Conservation (phyloP, 2,888 invertebrate species). For the Zhuqinia jingwanae region DNA sequence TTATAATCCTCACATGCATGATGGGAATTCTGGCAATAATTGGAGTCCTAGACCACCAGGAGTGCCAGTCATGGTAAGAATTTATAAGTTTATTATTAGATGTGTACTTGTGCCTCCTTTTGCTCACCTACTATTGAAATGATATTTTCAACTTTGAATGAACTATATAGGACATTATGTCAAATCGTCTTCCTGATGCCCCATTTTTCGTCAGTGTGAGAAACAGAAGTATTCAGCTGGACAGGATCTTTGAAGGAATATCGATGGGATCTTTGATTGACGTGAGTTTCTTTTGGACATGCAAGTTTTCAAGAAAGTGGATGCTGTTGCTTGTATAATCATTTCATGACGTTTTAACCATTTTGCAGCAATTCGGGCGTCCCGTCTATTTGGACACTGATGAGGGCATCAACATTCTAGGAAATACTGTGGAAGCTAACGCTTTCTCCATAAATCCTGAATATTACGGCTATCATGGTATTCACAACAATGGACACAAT, state of each 20-base stretch:
- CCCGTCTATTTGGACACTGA: constrained; percentile 81
- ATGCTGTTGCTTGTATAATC: neutral
- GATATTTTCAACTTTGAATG: neutral
- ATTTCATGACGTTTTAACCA: neutral
- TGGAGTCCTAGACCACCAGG: constrained; percentile 69
- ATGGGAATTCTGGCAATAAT: constrained; percentile 70
- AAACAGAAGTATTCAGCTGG: constrained; percentile 64
- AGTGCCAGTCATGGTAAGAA: constrained; percentile 58
- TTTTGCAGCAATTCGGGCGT: constrained; percentile 52
- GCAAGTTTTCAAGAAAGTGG: too few relatives aligned
- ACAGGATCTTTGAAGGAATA: constrained; percentile 67
- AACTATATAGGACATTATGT: constrained; percentile 67
- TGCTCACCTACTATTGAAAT: too few relatives aligned
- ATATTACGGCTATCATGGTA: constrained; percentile 84
- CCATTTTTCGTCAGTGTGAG: constrained; percentile 68
- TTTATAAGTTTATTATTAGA: neutral
- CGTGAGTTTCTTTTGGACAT: constrained; percentile 34
- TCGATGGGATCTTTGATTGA: constrained; percentile 60
- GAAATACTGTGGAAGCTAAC: constrained; percentile 90
- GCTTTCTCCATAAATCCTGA: constrained; percentile 69
- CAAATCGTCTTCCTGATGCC: constrained; percentile 56
- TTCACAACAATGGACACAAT: constrained; percentile 88
- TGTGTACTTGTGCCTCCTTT: too few relatives aligned
- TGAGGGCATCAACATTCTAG: constrained; percentile 89
- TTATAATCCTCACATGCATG: constrained; percentile 70